phyloP scores from a whole-genome alignment of 2,113 vertebrate genomes.

The Semnornis frantzii region DNA sequence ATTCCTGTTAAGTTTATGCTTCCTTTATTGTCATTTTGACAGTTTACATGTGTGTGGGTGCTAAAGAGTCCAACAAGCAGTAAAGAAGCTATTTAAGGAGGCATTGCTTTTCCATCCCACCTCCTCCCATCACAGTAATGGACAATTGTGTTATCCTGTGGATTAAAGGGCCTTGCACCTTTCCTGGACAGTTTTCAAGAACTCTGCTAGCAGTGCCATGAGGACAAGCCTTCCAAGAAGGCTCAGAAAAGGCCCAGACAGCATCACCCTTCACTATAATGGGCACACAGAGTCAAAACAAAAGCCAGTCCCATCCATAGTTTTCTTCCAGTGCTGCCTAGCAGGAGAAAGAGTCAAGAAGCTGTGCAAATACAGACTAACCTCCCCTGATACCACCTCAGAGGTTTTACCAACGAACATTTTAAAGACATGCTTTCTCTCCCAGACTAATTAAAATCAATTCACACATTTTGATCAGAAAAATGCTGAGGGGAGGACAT shows the following conservation, averaged over 20 bases:
- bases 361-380: not conserved
- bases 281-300: fast-evolving
- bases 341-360: not conserved
- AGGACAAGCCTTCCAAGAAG: not conserved
- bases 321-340: not conserved
- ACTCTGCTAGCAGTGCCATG: not conserved
- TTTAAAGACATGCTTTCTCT: not conserved
- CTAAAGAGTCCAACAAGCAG: not conserved
- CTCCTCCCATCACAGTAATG: not conserved
- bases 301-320: not conserved
- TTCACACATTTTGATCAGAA: not conserved
- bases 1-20: not conserved
- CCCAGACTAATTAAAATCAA: not conserved
- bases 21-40: not conserved
- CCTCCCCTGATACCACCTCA: not conserved
- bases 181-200: not conserved
- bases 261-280: not conserved
- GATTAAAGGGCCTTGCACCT: not conserved
- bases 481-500: not conserved
- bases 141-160: not conserved
- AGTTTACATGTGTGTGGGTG: not conserved
- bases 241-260: not conserved
- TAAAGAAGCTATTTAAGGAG: not conserved
- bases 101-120: not conserved
- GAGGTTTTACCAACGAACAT: not conserved